Evolutionary conservation across 2,113 vertebrate genomes (phyloP).

Genomic region (Ploceus nigricollis): DNA sequence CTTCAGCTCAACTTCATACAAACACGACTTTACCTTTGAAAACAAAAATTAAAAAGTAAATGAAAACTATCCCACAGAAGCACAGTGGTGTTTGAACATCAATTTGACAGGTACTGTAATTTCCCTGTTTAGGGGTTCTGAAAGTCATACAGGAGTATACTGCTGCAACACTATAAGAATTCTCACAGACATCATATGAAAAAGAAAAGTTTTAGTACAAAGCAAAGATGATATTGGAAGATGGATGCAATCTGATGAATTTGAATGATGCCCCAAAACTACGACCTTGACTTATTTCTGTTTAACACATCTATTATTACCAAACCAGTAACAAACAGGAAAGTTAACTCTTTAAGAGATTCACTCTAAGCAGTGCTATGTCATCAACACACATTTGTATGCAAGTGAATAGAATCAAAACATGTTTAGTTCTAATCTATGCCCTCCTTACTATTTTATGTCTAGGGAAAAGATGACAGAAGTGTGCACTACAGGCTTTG

Average conservation of each 20-base stretch:
- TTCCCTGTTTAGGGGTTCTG: conserved; percentile 56
- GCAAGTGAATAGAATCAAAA: conserved; percentile 44
- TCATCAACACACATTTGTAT: conserved; percentile 63
- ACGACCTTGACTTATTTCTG: conserved; percentile 59
- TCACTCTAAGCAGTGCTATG: conserved; percentile 52
- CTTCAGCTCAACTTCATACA: conserved; percentile 69
- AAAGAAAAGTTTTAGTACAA: conserved; percentile 59
- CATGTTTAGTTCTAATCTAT: conserved; percentile 61
- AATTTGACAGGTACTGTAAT: conserved; percentile 72
- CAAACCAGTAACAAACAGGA: conserved; percentile 50
- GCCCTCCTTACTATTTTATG: conserved; percentile 59
- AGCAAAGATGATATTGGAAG: conserved; percentile 15
- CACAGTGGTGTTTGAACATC: conserved; percentile 62
- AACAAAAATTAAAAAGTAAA: conserved; percentile 67
- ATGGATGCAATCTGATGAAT: conserved; percentile 43
- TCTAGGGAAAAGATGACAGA: conserved; percentile 43
- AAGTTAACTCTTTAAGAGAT: conserved; percentile 65
- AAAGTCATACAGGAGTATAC: conserved; percentile 58
- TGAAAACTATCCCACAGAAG: conserved; percentile 65
- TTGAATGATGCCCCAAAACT: conserved; percentile 54
- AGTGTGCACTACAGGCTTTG: conserved; percentile 17
- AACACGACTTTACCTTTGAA: conserved; percentile 68
- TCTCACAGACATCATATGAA: conserved; percentile 46
- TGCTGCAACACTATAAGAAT: conserved; percentile 31
- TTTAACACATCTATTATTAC: conserved; percentile 60